Conservation (phyloP, 2,888 invertebrate genomes). For the Patella caerulea region DNA sequence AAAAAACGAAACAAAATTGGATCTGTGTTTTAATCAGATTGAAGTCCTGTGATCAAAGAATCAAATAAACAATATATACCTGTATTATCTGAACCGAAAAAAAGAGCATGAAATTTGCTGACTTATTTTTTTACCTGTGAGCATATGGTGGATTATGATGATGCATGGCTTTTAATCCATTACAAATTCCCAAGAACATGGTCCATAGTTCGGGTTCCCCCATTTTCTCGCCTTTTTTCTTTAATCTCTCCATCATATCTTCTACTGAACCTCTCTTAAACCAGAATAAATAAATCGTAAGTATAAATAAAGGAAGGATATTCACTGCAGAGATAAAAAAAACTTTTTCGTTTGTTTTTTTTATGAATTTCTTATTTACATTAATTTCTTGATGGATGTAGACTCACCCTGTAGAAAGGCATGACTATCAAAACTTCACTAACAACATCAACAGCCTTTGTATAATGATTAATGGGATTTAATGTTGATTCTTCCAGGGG, state of each 20-base stretch:
- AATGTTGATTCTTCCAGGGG: conserved; percentile 80
- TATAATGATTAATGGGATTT: conserved; percentile 65
- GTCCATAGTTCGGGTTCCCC: conserved; percentile 79
- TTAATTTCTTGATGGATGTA: not conserved
- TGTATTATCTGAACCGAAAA: too few species aligned
- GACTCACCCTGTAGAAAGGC: conserved; percentile 80
- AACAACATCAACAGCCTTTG: conserved; percentile 71
- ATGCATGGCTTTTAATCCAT: conserved; percentile 83
- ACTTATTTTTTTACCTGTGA: conserved; percentile 73
- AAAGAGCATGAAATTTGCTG: too few species aligned
- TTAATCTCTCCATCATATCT: conserved; percentile 78
- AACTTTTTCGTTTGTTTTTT: too few species aligned
- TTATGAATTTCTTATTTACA: too few species aligned
- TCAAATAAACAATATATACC: too few species aligned
- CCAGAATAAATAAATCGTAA: conserved; percentile 18
- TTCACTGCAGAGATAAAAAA: too few species aligned
- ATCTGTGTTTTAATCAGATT: too few species aligned
- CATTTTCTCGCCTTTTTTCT: conserved; percentile 74
- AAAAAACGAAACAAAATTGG: too few species aligned
- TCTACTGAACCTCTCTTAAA: conserved; percentile 81
- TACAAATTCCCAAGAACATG: conserved; percentile 82
- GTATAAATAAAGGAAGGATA: not conserved
- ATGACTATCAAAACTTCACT: conserved; percentile 83
- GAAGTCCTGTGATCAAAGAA: too few species aligned
- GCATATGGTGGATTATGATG: conserved; percentile 82